phyloP scores from a whole-genome alignment of 1,140 invertebrate genomes.

The Drosophila bocki region DNA sequence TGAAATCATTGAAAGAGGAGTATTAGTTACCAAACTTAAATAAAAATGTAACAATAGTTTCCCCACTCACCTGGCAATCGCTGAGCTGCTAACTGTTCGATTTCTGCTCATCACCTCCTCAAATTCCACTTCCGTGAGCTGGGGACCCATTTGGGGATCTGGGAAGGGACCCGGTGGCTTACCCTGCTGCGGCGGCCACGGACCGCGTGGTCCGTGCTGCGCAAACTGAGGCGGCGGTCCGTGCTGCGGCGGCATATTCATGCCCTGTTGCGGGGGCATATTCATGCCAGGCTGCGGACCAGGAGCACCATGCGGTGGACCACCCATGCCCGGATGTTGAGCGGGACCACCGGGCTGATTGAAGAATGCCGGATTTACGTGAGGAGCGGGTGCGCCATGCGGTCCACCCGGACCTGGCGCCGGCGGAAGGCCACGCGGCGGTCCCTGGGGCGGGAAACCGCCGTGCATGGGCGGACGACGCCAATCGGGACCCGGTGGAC shows the following conservation, averaged over 20 bases:
- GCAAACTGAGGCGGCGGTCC: constrained; percentile 88
- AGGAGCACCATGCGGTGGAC: constrained; percentile 88
- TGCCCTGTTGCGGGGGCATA: constrained; percentile 86
- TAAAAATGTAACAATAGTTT: neutral
- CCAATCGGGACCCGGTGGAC: constrained; percentile 90
- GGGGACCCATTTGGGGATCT: constrained; percentile 87
- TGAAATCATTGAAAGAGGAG: neutral
- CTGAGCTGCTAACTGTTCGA: constrained; percentile 97
- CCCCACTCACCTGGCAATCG: constrained; percentile 89
- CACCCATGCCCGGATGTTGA: constrained; percentile 87
- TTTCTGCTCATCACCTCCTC: constrained; percentile 99
- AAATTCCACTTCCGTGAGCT: constrained; percentile 96
- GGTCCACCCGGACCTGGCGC: constrained; percentile 86
- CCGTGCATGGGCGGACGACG: constrained; percentile 89
- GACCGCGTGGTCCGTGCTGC: constrained; percentile 84
- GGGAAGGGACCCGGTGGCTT: constrained; percentile 87
- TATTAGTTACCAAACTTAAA: neutral
- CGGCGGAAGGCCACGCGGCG: constrained; percentile 88
- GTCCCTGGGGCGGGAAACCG: constrained; percentile 86
- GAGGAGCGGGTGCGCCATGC: constrained; percentile 92
- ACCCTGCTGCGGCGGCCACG: constrained; percentile 75
- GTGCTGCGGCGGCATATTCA: constrained; percentile 86
- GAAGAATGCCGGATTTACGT: constrained; percentile 98
- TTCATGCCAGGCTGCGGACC: constrained; percentile 87
- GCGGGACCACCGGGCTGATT: constrained; percentile 89